Percentiles rank a stretch among this genome's conserved stretches.
These are phyloP conservation scores for Bombus soroeensis DNA, from an alignment of 1,140 invertebrate species.

Conservation along the genomic window DNA sequence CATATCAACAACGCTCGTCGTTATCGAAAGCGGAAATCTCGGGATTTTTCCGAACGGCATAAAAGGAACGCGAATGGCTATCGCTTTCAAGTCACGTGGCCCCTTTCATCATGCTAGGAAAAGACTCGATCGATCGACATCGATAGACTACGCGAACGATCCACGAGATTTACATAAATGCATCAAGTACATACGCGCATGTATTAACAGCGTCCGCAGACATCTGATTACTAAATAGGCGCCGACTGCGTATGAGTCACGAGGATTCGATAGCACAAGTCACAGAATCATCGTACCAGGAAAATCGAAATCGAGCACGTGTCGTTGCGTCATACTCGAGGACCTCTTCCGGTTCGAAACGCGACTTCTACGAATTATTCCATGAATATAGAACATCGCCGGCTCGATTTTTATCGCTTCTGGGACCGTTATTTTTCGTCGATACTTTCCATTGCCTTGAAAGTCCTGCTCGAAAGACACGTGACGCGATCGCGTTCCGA, in stretches of 20 bases:
- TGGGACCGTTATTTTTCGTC: slow-evolving; percentile 13
- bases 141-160: too few species aligned
- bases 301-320: slow-evolving; percentile 60
- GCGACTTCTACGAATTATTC: slow-evolving; percentile 12
- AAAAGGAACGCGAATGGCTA: not conserved
- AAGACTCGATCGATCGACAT: not conserved
- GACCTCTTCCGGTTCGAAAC: slow-evolving; percentile 30
- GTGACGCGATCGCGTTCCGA: not conserved
- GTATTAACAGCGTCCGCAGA: not conserved
- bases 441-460: not conserved
- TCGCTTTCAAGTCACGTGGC: not conserved
- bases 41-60: not conserved
- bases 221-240: slow-evolving; percentile 52
- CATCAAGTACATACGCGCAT: not conserved
- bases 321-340: slow-evolving; percentile 43
- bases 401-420: not conserved
- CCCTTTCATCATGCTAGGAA: not conserved
- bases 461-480: not conserved
- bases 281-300: slow-evolving; percentile 65
- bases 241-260: slow-evolving; percentile 57
- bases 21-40: not conserved
- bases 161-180: not conserved
- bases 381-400: not conserved
- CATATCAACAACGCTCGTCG: not conserved
- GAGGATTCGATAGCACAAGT: slow-evolving; percentile 17